Conservation (phyloP, 2,113 vertebrate species). For the Dendropsophus ebraccatus region DNA sequence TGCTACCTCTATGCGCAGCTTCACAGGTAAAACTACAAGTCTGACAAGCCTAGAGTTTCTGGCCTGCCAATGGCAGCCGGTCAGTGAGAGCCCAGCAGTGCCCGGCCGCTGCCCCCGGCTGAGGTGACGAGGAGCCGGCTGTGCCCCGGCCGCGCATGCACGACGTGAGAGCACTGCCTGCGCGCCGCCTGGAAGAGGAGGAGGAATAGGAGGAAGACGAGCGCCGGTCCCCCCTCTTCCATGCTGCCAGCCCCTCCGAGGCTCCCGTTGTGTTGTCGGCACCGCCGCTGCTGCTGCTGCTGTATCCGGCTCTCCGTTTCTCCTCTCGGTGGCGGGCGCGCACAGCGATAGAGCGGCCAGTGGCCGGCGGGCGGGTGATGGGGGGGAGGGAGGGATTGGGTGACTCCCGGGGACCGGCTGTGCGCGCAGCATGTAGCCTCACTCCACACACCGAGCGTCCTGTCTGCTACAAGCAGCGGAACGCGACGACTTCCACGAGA, state of each 20-base stretch:
- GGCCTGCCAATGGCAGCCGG: no score
- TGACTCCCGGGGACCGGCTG: background rate
- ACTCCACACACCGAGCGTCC: background rate
- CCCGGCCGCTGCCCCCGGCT: no score
- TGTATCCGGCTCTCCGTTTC: background rate
- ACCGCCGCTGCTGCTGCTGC: background rate
- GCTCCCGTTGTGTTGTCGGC: background rate
- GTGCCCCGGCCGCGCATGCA: constrained; percentile 28
- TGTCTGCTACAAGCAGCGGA: background rate
- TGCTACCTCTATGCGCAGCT: no score
- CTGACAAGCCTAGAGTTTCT: no score
- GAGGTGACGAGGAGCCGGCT: background rate
- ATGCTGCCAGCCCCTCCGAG: background rate
- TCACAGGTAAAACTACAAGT: no score
- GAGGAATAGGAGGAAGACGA: constrained; percentile 37
- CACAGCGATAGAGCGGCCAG: background rate
- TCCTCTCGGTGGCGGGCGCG: background rate
- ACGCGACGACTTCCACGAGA: no score
- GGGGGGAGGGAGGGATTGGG: constrained; percentile 46
- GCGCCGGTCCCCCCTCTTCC: constrained; percentile 28
- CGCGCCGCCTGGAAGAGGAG: constrained; percentile 47
- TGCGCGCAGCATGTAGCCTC: background rate
- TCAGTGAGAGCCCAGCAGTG: background rate
- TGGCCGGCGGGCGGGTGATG: background rate
- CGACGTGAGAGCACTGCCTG: constrained; percentile 4